Conservation (phyloP, 2,113 vertebrate genomes). For the Otocyon megalotis region DNA sequence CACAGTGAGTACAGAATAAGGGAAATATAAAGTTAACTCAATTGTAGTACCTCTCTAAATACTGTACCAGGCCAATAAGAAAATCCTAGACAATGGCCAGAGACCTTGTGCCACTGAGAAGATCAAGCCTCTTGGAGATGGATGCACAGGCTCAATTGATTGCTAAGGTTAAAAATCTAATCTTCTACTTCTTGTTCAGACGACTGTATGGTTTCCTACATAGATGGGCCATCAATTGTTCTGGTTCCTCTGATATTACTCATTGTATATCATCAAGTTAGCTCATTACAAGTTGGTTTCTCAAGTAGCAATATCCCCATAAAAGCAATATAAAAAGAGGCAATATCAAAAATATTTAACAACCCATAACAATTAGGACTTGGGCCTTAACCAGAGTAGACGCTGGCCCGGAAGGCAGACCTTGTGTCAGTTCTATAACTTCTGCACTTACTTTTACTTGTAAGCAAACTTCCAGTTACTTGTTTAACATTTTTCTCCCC, state of each 20-base stretch:
- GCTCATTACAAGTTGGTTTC: neutral
- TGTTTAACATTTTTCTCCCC: neutral
- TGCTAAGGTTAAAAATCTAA: neutral
- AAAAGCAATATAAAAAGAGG: neutral
- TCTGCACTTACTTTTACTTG: neutral
- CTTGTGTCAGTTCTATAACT: neutral
- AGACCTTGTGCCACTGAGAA: neutral
- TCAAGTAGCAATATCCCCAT: neutral
- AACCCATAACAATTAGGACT: neutral
- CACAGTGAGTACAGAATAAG: neutral
- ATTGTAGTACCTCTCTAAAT: neutral
- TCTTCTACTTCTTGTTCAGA: neutral
- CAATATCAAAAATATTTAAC: constrained; percentile 29
- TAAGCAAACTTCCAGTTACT: neutral
- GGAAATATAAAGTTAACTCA: neutral
- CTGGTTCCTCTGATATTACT: neutral
- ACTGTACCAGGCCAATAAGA: neutral
- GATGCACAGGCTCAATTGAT: neutral
- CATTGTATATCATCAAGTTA: neutral
- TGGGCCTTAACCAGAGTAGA: neutral
- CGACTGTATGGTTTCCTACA: neutral
- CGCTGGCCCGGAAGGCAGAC: neutral
- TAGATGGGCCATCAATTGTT: neutral
- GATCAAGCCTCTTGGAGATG: neutral
- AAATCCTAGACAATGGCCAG: neutral